Base-by-base conservation (phyloP, 2,113 vertebrate genomes). In the Lethenteron camtschaticum region DNA sequence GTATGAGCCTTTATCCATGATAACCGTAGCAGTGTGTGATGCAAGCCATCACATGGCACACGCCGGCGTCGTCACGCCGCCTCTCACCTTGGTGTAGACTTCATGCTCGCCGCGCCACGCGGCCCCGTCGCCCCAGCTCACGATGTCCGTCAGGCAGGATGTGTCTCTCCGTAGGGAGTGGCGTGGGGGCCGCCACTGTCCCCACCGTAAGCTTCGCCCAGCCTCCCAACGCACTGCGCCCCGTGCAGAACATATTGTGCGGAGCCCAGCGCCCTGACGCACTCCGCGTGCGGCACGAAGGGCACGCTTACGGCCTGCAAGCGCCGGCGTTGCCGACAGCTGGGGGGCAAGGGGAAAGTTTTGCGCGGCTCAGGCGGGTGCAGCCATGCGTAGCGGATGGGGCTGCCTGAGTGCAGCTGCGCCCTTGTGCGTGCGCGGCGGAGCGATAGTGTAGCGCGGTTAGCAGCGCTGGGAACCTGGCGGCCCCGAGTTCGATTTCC, bases 101-200 rank as follows among this genome's bases (percentile, higher is more conserved):
- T 91, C 91, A 1, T 87, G 96, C 71, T 89, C 96, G 4, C 85
- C 89, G 1, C 84, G 78, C 72, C 80, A 77, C 58, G 89, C 91
- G 20, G 90, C 96, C 10, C 90, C 83, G 71, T 95, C 89, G 0
- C 91, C 91, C 89, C 91, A 96, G 75, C 91, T 97, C 70, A 92
- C 81, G 68, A 97, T 89, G 9, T 91, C 92, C 0, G 88, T 96
- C 70, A 96, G 80, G 72, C 95, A 97, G 84, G 79, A 89, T 1
- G 81, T 84, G 70, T 20, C 20, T 78, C 78, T 55, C 82, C 80
- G 0, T 84, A 78, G 3, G 80, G 79, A 0, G 83, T 88, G 60
- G 83, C 13, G 68, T 94, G 82, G 1, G 92, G 89, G 0, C 92
- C 90, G 0, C 91, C 90, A 0, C 92, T 96, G 75, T 97, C 90